phyloP scores from a whole-genome alignment of 1,140 invertebrate species.

The Drosophila kikkawai region DNA sequence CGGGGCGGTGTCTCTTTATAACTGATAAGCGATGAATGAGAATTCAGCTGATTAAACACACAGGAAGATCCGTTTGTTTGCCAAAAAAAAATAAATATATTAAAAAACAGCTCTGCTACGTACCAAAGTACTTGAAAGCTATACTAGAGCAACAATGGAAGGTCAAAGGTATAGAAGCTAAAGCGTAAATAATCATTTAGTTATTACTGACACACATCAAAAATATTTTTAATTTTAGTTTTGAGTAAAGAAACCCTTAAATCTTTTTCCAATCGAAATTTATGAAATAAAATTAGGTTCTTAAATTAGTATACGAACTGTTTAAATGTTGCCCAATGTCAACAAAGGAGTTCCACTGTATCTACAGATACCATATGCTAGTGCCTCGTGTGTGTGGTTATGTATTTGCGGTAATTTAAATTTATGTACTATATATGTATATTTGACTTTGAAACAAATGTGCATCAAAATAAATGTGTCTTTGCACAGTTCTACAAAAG shows the following conservation, averaged over 20 bases:
- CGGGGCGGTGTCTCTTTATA: slow-evolving; percentile 34
- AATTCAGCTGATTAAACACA: slow-evolving; percentile 21
- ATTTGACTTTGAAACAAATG: slow-evolving; percentile 19
- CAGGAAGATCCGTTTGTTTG: slow-evolving; percentile 13
- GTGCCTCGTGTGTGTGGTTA: slow-evolving; percentile 2
- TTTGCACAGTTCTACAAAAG: too few species aligned
- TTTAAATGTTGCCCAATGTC: background rate
- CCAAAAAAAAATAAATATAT: slow-evolving; percentile 17
- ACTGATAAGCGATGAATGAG: slow-evolving; percentile 37
- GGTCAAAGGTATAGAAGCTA: slow-evolving; percentile 15
- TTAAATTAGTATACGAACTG: background rate
- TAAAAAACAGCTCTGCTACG: too few species aligned
- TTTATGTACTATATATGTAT: background rate
- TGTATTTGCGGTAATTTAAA: slow-evolving; percentile 3
- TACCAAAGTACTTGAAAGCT: slow-evolving; percentile 14
- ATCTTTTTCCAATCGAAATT: background rate
- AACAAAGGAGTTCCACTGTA: slow-evolving; percentile 3
- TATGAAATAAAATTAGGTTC: background rate
- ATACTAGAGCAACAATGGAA: background rate
- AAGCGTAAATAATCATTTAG: background rate
- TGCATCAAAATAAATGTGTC: slow-evolving; percentile 4
- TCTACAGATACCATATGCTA: slow-evolving; percentile 7
- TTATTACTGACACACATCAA: too few species aligned
- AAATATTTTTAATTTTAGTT: background rate
- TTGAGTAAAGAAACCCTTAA: background rate